Evolutionary conservation across 2,113 vertebrate genomes (phyloP).

Genomic region (Amblyopsis rosae): DNA sequence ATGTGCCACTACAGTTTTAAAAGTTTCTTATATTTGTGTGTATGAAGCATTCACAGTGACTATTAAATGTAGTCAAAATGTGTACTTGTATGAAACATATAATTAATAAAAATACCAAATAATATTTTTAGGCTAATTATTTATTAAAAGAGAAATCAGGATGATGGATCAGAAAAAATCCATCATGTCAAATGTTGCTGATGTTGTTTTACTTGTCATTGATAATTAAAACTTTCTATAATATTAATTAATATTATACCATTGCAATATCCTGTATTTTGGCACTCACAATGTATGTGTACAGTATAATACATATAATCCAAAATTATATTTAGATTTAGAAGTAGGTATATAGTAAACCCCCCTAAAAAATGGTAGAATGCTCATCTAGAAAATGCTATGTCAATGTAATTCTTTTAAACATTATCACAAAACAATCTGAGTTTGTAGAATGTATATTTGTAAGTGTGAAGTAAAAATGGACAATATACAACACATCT

Average conservation of each 20-base stretch:
- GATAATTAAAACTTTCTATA: too few species aligned
- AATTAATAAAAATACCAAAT: too few species aligned
- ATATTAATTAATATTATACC: too few species aligned
- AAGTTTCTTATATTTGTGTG: not conserved
- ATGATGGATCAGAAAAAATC: too few species aligned
- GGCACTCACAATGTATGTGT: too few species aligned
- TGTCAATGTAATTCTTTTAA: not conserved
- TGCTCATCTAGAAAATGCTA: not conserved
- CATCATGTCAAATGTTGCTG: too few species aligned
- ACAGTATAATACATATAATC: not conserved
- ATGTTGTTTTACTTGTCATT: too few species aligned
- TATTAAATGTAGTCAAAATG: not conserved
- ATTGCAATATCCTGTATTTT: too few species aligned
- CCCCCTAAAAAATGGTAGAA: not conserved
- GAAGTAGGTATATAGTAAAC: not conserved
- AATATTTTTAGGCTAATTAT: too few species aligned
- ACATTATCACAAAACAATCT: constrained; percentile 8
- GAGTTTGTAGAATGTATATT: constrained; percentile 48
- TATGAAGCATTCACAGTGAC: not conserved
- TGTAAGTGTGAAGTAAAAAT: constrained; percentile 59
- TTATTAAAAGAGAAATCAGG: too few species aligned
- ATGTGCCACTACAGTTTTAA: constrained; percentile 21
- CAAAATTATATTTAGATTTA: not conserved
- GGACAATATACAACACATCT: constrained; percentile 44
- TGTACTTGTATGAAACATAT: not conserved